Evolutionary conservation across 2,113 vertebrate species (phyloP), one percentile per base, ranked within the genome.

Genomic region (Strix uralensis): DNA sequence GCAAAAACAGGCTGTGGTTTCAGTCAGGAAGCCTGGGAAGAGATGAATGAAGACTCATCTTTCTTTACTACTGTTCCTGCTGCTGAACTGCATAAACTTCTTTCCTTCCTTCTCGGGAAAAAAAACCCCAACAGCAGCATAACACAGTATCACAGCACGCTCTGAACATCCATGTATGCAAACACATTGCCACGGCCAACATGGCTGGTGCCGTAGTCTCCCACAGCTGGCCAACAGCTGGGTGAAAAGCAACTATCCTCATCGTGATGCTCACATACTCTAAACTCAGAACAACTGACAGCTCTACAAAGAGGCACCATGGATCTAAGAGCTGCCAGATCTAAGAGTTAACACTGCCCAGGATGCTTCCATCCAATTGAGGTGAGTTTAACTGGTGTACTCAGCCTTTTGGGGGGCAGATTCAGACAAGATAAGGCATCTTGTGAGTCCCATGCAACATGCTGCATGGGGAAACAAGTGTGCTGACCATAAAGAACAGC

Each of bases 361-460:
- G 32, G 25, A 30, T 46, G 36, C 22, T 18, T 88, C 51, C 2
- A 4, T 27, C 13, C n/a, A 25, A 38, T 0, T 23, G 14, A n/a
- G 49, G 27, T 22, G 36, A 34, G 30, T 36, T 79, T 54, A 42
- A 51, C 67, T 52, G 67, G 4, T 47, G 40, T 54, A 32, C 15
- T 66, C 34, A 27, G 70, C 54, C 32, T n/a, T 61, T 30, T 5
- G 1, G 5, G 23, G 22, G 29, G 4, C 11, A 81, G 27, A 36
- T 29, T 91, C 32, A 21, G 49, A 12, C 46, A 77, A 79, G 32
- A 22, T 9, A 29, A 82, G n/a, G 21, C 8, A 40, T n/a, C 49
- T 47, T 30, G 16, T 0, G 1, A 62, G 18, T 40, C 4, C 36
- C 13, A 5, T 14, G 30, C 22, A 55, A 10, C 27, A 67, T 62